Evolutionary conservation across 1,140 invertebrate genomes (phyloP).

Genomic region (Solen grandis): DNA sequence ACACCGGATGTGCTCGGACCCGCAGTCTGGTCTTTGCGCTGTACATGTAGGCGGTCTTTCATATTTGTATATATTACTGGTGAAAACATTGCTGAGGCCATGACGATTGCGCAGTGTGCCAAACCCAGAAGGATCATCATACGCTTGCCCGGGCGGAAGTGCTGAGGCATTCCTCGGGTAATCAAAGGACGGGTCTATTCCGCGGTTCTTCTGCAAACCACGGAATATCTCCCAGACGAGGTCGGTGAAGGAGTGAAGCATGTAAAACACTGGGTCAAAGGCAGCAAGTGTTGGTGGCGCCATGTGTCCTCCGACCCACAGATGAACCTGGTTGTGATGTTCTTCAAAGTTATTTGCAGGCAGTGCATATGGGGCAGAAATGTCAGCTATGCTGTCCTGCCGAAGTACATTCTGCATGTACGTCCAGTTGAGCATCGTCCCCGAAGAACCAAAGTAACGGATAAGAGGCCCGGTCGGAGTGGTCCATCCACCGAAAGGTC

Average conservation of each 20-base stretch:
- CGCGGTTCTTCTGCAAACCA: conserved; percentile 51
- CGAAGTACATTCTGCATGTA: conserved; percentile 57
- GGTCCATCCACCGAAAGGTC: conserved; percentile 76
- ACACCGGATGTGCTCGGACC: conserved; percentile 42
- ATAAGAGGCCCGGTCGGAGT: conserved; percentile 66
- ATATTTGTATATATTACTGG: conserved; percentile 49
- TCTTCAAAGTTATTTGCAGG: conserved; percentile 63
- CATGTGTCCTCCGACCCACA: conserved; percentile 64
- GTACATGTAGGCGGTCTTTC: conserved; percentile 48
- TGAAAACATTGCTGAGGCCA: conserved; percentile 52
- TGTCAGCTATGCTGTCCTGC: conserved; percentile 57
- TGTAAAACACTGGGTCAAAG: conserved; percentile 64
- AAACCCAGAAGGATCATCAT: conserved; percentile 50
- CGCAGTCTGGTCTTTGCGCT: conserved; percentile 28
- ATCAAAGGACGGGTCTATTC: conserved; percentile 63
- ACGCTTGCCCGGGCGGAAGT: conserved; percentile 42
- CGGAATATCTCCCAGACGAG: conserved; percentile 64
- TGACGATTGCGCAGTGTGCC: conserved; percentile 38
- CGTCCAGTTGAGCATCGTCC: conserved; percentile 58
- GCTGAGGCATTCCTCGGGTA: conserved; percentile 54
- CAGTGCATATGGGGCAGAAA: conserved; percentile 59
- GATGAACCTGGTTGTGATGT: conserved; percentile 62
- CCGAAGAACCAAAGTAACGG: conserved; percentile 55
- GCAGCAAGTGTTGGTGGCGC: conserved; percentile 56
- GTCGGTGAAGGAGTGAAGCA: conserved; percentile 65